Conservation (phyloP, 2,113 vertebrate genomes). For the Reinhardtius hippoglossoides region DNA sequence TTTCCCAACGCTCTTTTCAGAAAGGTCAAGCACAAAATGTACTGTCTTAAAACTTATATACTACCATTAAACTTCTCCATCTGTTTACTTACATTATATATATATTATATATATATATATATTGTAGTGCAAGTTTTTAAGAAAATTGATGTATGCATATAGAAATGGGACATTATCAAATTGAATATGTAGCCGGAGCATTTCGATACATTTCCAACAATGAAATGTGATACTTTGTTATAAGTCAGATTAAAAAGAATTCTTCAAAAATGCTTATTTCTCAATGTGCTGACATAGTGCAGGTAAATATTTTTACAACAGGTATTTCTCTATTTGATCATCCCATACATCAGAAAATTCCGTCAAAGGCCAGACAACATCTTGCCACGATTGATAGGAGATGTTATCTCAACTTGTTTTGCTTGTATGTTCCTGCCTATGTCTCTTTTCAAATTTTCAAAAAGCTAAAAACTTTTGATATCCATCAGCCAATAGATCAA, state of each 20-base stretch:
- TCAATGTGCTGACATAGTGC: background rate
- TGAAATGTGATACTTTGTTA: background rate
- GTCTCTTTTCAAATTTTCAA: no score
- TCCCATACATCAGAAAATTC: no score
- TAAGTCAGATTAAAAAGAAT: background rate
- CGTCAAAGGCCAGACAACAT: no score
- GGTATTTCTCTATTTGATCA: no score
- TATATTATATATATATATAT: no score
- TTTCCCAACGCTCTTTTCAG: constrained; percentile 16
- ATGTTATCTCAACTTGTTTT: background rate
- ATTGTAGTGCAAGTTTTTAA: background rate
- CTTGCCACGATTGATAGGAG: no score
- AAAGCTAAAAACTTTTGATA: no score
- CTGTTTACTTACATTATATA: no score
- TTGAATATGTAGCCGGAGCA: background rate
- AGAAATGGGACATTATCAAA: background rate
- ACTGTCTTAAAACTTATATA: no score
- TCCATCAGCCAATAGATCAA: no score
- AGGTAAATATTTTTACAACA: no score
- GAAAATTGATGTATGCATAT: background rate
- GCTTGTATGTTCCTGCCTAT: background rate
- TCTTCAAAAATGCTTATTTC: background rate
- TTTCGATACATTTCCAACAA: background rate
- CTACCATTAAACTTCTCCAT: no score
- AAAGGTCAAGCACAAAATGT: constrained; percentile 27